Conservation (phyloP, 2,797 vertebrate species). For the Odontamblyopus rebecca region DNA sequence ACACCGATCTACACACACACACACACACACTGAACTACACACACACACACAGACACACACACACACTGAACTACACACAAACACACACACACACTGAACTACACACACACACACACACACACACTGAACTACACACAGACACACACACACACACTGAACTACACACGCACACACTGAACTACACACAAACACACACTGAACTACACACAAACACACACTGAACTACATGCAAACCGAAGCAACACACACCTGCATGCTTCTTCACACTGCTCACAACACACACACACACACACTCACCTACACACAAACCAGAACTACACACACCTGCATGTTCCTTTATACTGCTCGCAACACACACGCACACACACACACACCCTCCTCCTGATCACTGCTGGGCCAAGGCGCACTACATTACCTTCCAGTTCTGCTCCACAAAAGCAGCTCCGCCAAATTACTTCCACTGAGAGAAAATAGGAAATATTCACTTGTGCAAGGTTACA, state of each 20-base stretch:
- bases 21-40: no score
- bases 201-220: no score
- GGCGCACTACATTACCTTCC: slow-evolving; percentile 26
- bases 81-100: slow-evolving; percentile 3
- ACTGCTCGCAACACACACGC: slow-evolving; percentile 6
- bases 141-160: no score
- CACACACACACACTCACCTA: background rate
- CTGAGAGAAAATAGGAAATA: slow-evolving; percentile 23
- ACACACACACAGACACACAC: no score
- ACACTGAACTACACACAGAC: no score
- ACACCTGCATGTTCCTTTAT: slow-evolving; percentile 18
- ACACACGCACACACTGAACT: no score
- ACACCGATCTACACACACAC: no score
- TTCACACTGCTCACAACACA: slow-evolving; percentile 3
- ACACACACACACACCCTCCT: slow-evolving; percentile 10
- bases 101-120: background rate
- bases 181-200: no score
- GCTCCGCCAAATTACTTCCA: slow-evolving; percentile 10
- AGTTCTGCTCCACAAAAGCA: slow-evolving; percentile 29
- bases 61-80: no score
- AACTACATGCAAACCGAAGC: no score
- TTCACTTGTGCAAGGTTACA: slow-evolving; percentile 20
- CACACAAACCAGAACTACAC: no score
- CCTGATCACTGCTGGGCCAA: slow-evolving; percentile 14
- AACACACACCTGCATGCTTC: slow-evolving; percentile 16